Conservation (phyloP, 2,888 invertebrate genomes). For the Conomelus anceps region DNA sequence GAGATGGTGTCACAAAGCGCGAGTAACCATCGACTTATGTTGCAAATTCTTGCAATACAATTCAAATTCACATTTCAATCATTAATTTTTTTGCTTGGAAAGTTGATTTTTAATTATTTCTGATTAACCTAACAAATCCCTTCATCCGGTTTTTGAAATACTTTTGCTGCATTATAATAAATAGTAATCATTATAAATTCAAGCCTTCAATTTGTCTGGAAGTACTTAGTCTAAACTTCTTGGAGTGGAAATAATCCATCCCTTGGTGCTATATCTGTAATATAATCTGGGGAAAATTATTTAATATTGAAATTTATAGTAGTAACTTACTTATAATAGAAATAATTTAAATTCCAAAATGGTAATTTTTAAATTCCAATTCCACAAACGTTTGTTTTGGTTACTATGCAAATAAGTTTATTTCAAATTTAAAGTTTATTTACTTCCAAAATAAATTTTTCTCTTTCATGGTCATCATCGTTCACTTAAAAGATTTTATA, state of each 20-base stretch:
- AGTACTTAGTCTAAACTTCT: not conserved
- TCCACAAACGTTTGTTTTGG: not conserved
- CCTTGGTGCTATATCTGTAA: not conserved
- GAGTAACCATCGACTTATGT: not conserved
- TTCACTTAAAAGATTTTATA: not conserved
- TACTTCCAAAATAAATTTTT: not conserved
- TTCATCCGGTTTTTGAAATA: too few species aligned
- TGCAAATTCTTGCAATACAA: not conserved
- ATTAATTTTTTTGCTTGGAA: not conserved
- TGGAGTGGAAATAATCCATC: not conserved
- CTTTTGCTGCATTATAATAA: not conserved
- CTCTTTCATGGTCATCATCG: not conserved
- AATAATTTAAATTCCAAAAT: not conserved
- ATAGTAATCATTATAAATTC: not conserved
- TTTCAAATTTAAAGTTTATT: not conserved
- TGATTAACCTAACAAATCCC: not conserved
- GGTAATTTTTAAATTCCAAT: not conserved
- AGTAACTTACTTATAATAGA: not conserved
- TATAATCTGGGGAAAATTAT: not conserved
- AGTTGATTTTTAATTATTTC: not conserved
- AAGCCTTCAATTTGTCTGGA: not conserved
- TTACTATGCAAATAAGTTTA: too few species aligned
- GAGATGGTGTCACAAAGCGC: not conserved
- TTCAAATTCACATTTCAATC: not conserved
- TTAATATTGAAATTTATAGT: not conserved